Evolutionary conservation across 1,140 invertebrate species (phyloP), one percentile per base, ranked within the genome.

Genomic region (Glossosoma conforme): DNA sequence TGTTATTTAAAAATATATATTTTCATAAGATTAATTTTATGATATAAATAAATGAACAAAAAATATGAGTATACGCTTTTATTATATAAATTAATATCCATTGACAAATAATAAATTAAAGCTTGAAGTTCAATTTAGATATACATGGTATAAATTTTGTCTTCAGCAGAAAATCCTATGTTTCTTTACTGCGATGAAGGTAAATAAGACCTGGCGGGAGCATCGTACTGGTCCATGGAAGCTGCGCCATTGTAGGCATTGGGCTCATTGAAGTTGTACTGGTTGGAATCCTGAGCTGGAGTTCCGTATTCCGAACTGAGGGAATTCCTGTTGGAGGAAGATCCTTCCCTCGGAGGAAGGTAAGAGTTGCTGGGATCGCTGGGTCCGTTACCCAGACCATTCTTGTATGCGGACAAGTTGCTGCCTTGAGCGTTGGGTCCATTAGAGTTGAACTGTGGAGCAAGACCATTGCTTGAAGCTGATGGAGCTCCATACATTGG

Each of bases 191-290:
- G 46, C n/a, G 43, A 47, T 1, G 49, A 33, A 1, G 55, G 55
- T 15, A 53, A 33, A 30, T 52, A 57, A n/a, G 55, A 57, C 21
- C 46, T 52, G 22, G 49, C 50, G 13, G 45, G 32, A 22, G 28
- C 25, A 9, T 22, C 38, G 21, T 22, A 42, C 21, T 41, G 38
- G 11, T 15, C 22, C 32, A 14, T 48, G 9, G 19, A n/a, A 2
- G 35, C 8, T 3, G 20, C 17, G 11, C 28, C 20, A 14, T 50
- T 44, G 49, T 52, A 52, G 4, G n/a, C 41, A 30, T 51, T 51
- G n/a, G 49, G 41, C 2, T 11, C 11, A 15, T 37, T 37, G n/a
- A 52, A 37, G 24, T 52, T 28, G 21, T 24, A 38, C 4, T 38
- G 36, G 4, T 15, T 15, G 15, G n/a, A 13, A n/a, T 15, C 19